Evolutionary conservation across 2,113 vertebrate genomes (phyloP), one percentile per base, ranked within the genome.

Genomic region (Xiphophorus couchianus): DNA sequence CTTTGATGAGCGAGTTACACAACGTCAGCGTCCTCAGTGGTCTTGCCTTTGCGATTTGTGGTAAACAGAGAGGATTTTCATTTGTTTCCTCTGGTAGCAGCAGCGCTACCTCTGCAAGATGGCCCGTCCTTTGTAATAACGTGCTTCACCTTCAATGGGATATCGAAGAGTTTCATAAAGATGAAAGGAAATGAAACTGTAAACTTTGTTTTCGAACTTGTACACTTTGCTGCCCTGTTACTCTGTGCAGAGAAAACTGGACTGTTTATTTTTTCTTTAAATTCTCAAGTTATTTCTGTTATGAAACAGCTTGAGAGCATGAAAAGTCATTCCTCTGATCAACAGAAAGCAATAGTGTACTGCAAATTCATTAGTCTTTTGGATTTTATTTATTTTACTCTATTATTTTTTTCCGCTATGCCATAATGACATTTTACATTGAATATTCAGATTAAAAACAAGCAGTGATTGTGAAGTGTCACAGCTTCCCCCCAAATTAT

Each of bases 1-100:
- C 77, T 89, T 88, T 88, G 81, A 89, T 86, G 83, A 87, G 80
- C 44, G 60, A 82, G 80, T 88, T 82, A 80, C 44, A 80, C 71
- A 79, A 87, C 83, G 74, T 83, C 90, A 86, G 81, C 66, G 60
- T 62, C 65, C 62, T n/a, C 4, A 29, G 83, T 87, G 72, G 88
- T 85, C 77, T 73, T 0, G 7, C 75, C 78, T 30, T 73, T 25
- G 66, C 66, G 77, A 78, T 74, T 80, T 77, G 72, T 58, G 54
- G 68, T 35, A 33, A 69, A 73, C 76, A 66, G 62, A 66, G 65
- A 73, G 33, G 78, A 76, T 58, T 88, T 71, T 80, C 73, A 78
- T 89, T 91, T 78, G 81, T 84, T 79, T 64, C 80, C 68, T 86
- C 82, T 87, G 82, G 66, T 88, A 81, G 75, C 14, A 30, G 76